Conservation (phyloP, 2,888 invertebrate genomes). For the Heliconius ismenius region DNA sequence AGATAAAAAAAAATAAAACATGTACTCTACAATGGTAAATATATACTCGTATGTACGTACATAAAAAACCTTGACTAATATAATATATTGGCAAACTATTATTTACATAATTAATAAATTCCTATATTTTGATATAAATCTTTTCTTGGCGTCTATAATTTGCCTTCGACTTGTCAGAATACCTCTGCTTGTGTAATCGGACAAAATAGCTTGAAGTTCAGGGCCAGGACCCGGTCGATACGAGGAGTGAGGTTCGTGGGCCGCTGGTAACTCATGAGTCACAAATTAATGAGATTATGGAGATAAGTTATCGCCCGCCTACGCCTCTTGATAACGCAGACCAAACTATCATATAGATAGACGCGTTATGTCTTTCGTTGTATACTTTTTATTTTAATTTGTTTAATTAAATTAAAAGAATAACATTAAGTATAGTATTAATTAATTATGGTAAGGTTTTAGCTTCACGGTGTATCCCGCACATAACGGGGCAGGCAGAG, state of each 20-base stretch:
- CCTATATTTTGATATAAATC: neutral
- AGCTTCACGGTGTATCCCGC: too few species aligned
- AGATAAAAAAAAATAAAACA: neutral
- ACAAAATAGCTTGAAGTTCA: constrained; percentile 15
- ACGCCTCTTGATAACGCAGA: constrained; percentile 41
- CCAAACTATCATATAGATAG: constrained; percentile 18
- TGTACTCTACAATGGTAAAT: neutral
- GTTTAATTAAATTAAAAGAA: neutral
- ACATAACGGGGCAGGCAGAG: too few species aligned
- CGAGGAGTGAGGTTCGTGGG: constrained; percentile 27
- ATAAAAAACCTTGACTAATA: neutral
- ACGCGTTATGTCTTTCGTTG: neutral
- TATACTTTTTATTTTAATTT: neutral
- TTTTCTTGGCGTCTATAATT: neutral
- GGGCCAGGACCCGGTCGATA: constrained; percentile 30
- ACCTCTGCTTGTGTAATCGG: constrained; percentile 14
- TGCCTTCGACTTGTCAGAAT: neutral
- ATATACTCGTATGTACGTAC: neutral
- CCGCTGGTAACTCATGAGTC: constrained; percentile 34
- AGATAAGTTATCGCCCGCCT: constrained; percentile 64
- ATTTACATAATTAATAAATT: neutral
- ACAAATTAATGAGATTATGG: constrained; percentile 72
- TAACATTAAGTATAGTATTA: neutral
- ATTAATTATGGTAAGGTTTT: too few species aligned
- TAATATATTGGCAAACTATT: neutral